phyloP scores from a whole-genome alignment of 30 jellyfish, hydroid and myxozoan genomes.

The Mastigias papua region DNA sequence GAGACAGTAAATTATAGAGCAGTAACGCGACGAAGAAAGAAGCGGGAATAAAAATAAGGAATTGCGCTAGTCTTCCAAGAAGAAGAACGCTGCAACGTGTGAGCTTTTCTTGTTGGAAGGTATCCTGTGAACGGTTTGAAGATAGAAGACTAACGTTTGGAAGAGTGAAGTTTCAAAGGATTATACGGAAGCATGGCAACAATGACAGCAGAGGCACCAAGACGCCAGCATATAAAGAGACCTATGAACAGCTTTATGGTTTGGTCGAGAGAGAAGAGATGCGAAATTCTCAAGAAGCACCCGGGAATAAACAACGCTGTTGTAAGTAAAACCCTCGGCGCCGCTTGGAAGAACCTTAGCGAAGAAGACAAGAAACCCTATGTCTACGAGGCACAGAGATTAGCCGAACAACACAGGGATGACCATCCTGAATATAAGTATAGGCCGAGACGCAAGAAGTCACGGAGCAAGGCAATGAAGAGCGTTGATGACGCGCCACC shows the following conservation, averaged over 20 bases:
- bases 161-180: not conserved
- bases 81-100: not conserved
- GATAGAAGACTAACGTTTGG: not conserved
- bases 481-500: slow-evolving; percentile 21
- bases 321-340: slow-evolving; percentile 82
- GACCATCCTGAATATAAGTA: slow-evolving; percentile 84
- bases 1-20: not conserved
- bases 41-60: not conserved
- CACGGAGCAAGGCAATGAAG: slow-evolving; percentile 49
- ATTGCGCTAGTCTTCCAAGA: not conserved
- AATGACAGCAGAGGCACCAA: slow-evolving; percentile 4
- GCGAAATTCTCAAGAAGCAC: slow-evolving; percentile 72
- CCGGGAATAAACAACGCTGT: slow-evolving; percentile 82
- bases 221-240: slow-evolving; percentile 66
- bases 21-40: not conserved
- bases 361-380: slow-evolving; percentile 84
- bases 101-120: not conserved
- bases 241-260: slow-evolving; percentile 90
- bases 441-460: slow-evolving; percentile 76
- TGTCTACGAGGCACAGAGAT: slow-evolving; percentile 74
- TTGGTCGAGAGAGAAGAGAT: slow-evolving; percentile 84
- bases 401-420: slow-evolving; percentile 75
- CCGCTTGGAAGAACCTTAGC: slow-evolving; percentile 82
- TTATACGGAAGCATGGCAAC: not conserved
- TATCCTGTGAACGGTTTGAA: not conserved